A percentile compares a stretch with the other conserved stretches of the same genome.
These are phyloP conservation scores for Keiferia lycopersicella DNA, from an alignment of 2,888 invertebrate species.

Conservation along the genomic window DNA sequence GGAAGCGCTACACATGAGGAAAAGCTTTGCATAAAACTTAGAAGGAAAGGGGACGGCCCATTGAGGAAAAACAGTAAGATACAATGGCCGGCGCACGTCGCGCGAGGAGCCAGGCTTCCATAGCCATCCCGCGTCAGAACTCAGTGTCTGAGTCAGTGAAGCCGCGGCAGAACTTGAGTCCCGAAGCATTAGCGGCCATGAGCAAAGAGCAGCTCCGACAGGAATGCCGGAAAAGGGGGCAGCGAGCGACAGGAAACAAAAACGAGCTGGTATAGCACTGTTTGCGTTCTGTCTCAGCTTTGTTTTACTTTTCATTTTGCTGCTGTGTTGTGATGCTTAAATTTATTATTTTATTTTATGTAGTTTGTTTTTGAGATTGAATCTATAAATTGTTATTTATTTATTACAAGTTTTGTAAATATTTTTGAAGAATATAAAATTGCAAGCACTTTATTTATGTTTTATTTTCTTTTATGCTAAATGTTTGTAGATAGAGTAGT, in stretches of 20 bases:
- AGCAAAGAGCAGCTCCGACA: conserved; percentile 86
- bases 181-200: conserved; percentile 80
- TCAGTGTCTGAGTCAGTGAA: conserved; percentile 70
- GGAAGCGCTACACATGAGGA: conserved; percentile 27
- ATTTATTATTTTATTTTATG: conserved; percentile 40
- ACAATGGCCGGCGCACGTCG: conserved; percentile 69
- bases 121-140: conserved; percentile 68
- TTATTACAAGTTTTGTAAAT: conserved; percentile 10
- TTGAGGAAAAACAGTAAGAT: background rate
- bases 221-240: conserved; percentile 85
- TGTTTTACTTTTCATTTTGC: conserved; percentile 55
- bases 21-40: conserved; percentile 4
- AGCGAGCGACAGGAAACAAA: conserved; percentile 86
- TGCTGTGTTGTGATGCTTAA: conserved; percentile 63
- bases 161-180: conserved; percentile 68
- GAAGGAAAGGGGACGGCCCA: conserved; percentile 2
- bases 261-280: conserved; percentile 84
- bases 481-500: conserved; percentile 6
- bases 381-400: background rate
- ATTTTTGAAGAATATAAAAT: conserved; percentile 19
- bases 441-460: conserved; percentile 17
- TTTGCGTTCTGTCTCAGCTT: conserved; percentile 71
- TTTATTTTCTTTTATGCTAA: conserved; percentile 13
- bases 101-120: conserved; percentile 69
- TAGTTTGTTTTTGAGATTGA: conserved; percentile 25